Evolutionary conservation across 2,113 vertebrate species (phyloP).

Genomic region (Ailuropoda melanoleuca): DNA sequence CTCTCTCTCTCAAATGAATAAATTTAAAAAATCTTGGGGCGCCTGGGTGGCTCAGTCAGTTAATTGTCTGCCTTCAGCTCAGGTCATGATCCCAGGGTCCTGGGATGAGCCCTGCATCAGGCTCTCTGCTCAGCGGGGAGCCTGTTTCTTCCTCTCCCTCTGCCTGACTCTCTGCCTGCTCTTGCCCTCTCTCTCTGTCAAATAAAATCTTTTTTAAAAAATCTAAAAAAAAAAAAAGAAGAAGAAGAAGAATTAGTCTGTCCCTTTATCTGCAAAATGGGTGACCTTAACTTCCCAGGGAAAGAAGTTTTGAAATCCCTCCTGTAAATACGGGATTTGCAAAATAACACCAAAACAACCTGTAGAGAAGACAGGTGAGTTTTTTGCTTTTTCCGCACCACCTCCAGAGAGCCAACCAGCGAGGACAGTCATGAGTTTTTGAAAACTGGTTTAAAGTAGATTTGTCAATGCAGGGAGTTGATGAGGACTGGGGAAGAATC

Average conservation of each 20-base stretch:
- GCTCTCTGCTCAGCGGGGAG: neutral
- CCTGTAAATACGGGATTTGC: neutral
- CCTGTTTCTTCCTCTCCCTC: neutral
- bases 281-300: neutral
- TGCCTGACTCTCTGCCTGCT: neutral
- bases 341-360: neutral
- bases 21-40: neutral
- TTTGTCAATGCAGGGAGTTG: neutral
- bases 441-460: neutral
- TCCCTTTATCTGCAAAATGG: neutral
- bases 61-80: too few species aligned
- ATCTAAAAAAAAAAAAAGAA: neutral
- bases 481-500: neutral
- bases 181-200: neutral
- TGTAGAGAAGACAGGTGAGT: neutral
- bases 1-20: neutral
- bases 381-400: neutral
- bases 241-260: neutral
- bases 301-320: neutral
- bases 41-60: too few species aligned
- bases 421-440: neutral
- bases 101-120: neutral
- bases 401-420: neutral
- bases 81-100: too few species aligned
- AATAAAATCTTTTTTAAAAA: neutral